Base-by-base conservation (phyloP, 2,888 invertebrate species). In the Marronus borbonicus region DNA sequence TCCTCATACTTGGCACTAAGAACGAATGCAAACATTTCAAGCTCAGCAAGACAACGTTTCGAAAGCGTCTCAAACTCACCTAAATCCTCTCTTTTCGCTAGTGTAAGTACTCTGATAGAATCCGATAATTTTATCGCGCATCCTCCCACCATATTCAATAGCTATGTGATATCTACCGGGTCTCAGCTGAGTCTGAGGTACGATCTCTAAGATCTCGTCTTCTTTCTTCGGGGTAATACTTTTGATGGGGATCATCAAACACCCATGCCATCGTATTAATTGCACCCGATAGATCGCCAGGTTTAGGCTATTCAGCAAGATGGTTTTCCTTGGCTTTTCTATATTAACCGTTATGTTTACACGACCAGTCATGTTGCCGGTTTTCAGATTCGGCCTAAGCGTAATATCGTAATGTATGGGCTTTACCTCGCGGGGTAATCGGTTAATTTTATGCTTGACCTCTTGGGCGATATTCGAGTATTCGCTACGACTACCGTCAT, bases 371-470 rank as follows among this genome's bases (percentile, higher is more conserved):
- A 92, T 94, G 0, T 88, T 89, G 50, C 92, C 92, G n/a, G 88
- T 88, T 14, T 88, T 87, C 69, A 95, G 89, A 85, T 94, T 89
- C 0, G 95, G 94, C 76, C 91, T 89, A 75, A 95, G 87, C 17
- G 89, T 90, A 4, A 95, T 86, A 76, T 93, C 91, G 84, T 95
- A 95, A 78, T 91, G 90, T 2, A 90, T 80, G 0, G 95, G 94
- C 17, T 88, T 87, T 0, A 93, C 89, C 68, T 91, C 89, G 8
- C 88, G 86, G 0, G 94, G 92, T 69, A 95, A 87, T 60, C 94
- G 90, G 81, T 89, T 90, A 8, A 80, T 39, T 12, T 39, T 39
- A 14, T 20, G 58, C 17, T 58, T 58, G 10, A 28, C 17, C 12
- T 20, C 14, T 24, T 49, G 24, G 24, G 24, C 24, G 24, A 50